Percentiles rank a stretch among this genome's conserved stretches.
These are phyloP conservation scores for Clarias magur DNA, from an alignment of 2,113 vertebrate species.

Conservation along the genomic window DNA sequence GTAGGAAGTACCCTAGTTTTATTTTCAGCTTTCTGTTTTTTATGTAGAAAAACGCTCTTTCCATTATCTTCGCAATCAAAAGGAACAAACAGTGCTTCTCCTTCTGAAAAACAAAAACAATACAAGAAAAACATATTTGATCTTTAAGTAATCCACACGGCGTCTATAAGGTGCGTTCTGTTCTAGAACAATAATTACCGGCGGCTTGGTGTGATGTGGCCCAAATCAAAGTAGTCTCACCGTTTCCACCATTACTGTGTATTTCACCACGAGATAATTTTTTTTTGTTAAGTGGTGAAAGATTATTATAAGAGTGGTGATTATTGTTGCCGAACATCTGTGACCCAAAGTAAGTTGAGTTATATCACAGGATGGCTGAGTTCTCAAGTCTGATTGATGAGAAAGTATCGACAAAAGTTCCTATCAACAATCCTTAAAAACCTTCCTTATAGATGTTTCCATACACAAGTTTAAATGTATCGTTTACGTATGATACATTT, in stretches of 20 bases:
- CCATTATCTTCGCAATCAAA: background rate
- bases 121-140: background rate
- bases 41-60: background rate
- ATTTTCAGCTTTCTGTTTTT: background rate
- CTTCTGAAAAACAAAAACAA: background rate
- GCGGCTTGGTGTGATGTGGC: background rate
- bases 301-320: too few species aligned
- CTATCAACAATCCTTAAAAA: too few species aligned
- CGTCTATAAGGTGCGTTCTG: background rate
- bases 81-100: background rate
- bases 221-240: background rate
- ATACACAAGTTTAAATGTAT: too few species aligned
- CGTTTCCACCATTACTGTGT: background rate
- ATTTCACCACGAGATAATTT: background rate
- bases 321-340: background rate
- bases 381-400: background rate
- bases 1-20: background rate
- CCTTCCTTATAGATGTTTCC: too few species aligned
- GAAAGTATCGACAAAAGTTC: background rate
- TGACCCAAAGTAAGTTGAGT: background rate
- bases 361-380: background rate
- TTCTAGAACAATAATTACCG: background rate
- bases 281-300: background rate
- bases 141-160: background rate
- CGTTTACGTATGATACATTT: too few species aligned